Percentiles rank a stretch among this genome's conserved stretches.
Conservation (phyloP, 2,113 vertebrate genomes). For the Montifringilla adamsi region DNA sequence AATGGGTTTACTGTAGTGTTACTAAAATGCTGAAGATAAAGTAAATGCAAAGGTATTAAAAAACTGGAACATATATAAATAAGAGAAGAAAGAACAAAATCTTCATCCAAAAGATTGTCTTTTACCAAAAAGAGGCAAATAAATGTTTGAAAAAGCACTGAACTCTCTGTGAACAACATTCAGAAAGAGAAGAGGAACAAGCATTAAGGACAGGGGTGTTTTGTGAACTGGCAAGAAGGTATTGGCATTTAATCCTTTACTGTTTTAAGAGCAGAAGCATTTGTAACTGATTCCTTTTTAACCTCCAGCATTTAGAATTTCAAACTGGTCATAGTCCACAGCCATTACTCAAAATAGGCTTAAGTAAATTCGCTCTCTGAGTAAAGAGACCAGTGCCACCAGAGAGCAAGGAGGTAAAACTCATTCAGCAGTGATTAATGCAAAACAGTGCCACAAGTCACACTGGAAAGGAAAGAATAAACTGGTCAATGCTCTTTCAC, state of each 20-base stretch:
- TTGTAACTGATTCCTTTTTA: neutral
- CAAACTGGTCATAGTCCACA: neutral
- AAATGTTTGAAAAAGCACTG: neutral
- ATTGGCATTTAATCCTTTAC: neutral
- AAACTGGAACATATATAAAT: neutral
- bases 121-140: neutral
- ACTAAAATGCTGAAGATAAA: neutral
- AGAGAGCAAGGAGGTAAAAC: neutral
- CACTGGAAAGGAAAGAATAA: neutral
- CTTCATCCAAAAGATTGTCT: neutral
- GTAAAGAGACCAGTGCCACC: neutral
- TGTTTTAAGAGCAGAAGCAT: neutral
- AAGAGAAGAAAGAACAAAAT: neutral
- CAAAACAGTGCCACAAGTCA: neutral
- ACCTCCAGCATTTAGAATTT: neutral
- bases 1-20: neutral
- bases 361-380: neutral
- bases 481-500: neutral
- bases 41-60: neutral
- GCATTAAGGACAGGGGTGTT: neutral
- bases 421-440: neutral
- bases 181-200: neutral
- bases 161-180: neutral
- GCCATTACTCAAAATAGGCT: neutral
- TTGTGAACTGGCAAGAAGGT: neutral